These are phyloP conservation scores for Saccopteryx bilineata DNA, from an alignment of 2,113 vertebrate species.

Conservation along the genomic window DNA sequence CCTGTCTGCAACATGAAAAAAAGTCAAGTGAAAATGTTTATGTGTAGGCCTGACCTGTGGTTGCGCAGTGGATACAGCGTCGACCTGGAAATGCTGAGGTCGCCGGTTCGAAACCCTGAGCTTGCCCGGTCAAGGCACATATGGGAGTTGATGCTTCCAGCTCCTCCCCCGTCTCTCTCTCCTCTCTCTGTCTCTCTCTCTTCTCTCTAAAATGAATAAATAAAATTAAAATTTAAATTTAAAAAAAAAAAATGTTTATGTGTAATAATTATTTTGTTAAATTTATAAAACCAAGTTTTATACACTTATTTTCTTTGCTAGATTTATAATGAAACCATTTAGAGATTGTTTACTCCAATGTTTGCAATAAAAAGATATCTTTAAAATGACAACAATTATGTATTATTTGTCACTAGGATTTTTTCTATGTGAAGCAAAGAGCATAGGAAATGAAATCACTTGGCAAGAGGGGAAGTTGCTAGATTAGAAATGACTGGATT, in stretches of 20 bases:
- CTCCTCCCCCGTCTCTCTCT: no score
- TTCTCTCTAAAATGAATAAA: no score
- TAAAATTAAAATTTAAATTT: no score
- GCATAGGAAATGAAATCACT: constrained; percentile 62
- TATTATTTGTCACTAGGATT: not conserved
- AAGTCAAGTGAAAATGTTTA: not conserved
- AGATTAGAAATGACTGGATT: constrained; percentile 19
- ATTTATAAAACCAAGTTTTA: not conserved
- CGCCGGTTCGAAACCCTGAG: no score
- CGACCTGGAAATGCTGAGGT: no score
- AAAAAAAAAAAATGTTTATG: constrained; percentile 18
- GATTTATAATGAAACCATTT: constrained; percentile 13
- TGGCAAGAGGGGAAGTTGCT: constrained; percentile 41
- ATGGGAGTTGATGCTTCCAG: no score
- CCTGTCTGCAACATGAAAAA: not conserved
- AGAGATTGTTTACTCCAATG: not conserved
- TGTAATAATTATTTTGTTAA: not conserved
- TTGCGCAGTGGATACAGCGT: no score
- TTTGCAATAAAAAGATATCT: constrained; percentile 23
- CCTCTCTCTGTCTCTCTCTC: no score
- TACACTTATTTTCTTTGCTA: not conserved
- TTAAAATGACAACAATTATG: not conserved
- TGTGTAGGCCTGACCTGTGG: no score
- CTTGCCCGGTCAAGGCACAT: no score
- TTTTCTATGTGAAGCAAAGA: not conserved